phyloP scores from a whole-genome alignment of 2,888 invertebrate genomes.

The Anticlea derivata region DNA sequence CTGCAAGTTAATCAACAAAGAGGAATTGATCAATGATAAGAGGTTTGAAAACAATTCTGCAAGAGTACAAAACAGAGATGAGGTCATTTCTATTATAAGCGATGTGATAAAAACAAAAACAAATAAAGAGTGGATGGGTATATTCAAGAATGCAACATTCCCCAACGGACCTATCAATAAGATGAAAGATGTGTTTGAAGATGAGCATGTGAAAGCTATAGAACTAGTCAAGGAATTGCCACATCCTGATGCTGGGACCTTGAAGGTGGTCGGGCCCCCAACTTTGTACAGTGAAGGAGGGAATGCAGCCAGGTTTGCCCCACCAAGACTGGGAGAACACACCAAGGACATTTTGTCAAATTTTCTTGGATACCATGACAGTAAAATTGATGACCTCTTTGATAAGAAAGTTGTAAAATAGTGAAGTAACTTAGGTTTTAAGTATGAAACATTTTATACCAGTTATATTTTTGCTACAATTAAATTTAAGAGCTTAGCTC shows the following conservation, averaged over 20 bases:
- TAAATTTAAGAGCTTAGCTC: too few relatives aligned
- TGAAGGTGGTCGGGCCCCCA: slow-evolving; percentile 94
- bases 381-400: slow-evolving; percentile 83
- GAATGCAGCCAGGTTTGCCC: slow-evolving; percentile 88
- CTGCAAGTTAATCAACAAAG: slow-evolving; percentile 85
- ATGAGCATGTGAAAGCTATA: slow-evolving; percentile 91
- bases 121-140: slow-evolving; percentile 88
- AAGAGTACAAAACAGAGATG: slow-evolving; percentile 90
- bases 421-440: too few relatives aligned
- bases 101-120: slow-evolving; percentile 84
- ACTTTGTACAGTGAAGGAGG: slow-evolving; percentile 90
- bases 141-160: slow-evolving; percentile 90
- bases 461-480: too few relatives aligned
- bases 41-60: slow-evolving; percentile 88
- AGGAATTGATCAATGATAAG: slow-evolving; percentile 84
- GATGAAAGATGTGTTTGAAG: slow-evolving; percentile 92
- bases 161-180: slow-evolving; percentile 96
- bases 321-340: slow-evolving; percentile 95
- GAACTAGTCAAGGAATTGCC: slow-evolving; percentile 88
- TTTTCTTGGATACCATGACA: slow-evolving; percentile 85
- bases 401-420: slow-evolving; percentile 66
- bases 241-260: slow-evolving; percentile 87
- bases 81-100: slow-evolving; percentile 86
- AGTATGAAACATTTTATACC: background rate
- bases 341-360: slow-evolving; percentile 89